Evolutionary conservation across 1,140 invertebrate genomes (phyloP), one percentile per base, ranked within the genome.

Genomic region (Cardiocondyla obscurior): DNA sequence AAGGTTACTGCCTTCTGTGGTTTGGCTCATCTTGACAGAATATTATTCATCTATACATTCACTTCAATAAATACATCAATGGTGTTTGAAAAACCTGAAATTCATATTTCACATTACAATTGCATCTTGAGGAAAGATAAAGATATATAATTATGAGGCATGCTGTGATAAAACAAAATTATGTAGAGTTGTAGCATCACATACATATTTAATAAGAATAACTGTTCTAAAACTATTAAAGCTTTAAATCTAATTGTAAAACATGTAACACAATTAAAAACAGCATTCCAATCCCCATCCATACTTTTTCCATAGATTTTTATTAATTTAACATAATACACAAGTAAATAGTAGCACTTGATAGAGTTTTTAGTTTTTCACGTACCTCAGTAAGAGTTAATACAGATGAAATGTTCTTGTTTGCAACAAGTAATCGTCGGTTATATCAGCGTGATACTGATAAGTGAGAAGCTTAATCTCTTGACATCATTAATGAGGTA

Each of bases 391-490:
- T 28, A n/a, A 14, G 2, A 46, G 4, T 25, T n/a, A 69, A n/a
- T 12, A 16, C 5, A 2, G 0, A 5, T 3, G 46, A 69, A 19
- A 10, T 22, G 46, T 8, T 16, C 25, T 33, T 14, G 14, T 42
- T 39, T 19, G 7, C 6, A 10, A 30, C 46, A 39, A 28, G 12
- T 49, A 67, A 39, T 77, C 62, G 25, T 1, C 28, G 12, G 16
- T 14, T 42, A 42, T 3, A 39, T 42, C 22, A 33, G 49, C 14
- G 28, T 12, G 72, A 62, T 22, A 30, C 46, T 67, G 74, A 79
- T 79, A 79, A 79, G 33, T 67, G 19, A 10, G 1, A 0, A 0
- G n/a, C n/a, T 30, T 79, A 69, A 79, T 79, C 62, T 53, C 49
- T 22, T 0, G n/a, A 19, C 74, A 69, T 69, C 46, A 6, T 42